Base-by-base conservation (phyloP, 2,113 vertebrate species). In the Myiozetetes cayanensis region DNA sequence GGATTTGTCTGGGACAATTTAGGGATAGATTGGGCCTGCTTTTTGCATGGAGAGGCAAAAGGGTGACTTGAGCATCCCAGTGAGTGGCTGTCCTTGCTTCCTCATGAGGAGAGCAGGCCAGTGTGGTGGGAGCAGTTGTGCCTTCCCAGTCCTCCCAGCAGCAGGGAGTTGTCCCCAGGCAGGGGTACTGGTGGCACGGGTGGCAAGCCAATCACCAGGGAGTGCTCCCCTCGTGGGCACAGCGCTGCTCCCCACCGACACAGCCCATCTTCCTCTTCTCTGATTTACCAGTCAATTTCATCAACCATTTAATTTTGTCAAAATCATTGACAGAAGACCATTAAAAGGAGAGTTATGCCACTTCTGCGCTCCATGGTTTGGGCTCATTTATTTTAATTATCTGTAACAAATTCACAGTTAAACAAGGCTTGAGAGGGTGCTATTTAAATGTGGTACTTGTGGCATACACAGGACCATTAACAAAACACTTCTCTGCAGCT, bases 381-480 rank as follows among this genome's bases (percentile, higher is more conserved):
- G 85, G 80, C 82, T 96, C 75, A 78, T 96, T 96, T 94, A 92
- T 94, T 96, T 95, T 96, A 96, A 96, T 94, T 87, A 94, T 82
- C 68, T 90, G 77, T 89, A 93, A 96, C 82, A 93, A 96, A 96
- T 96, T 90, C 87, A 75, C 49, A 66, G 70, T 94, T 96, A 93
- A 96, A 96, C 92, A 93, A 96, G 91, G 87, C 93, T 96, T 59
- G 0, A 95, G 94, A 93, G 89, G 67, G 76, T 94, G 95, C 85
- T 96, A 39, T 80, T 88, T 93, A 94, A 95, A 85, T 91, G 82
- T 63, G 53, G 49, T 79, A 72, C 74, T 97, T 75, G 71, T 65
- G 76, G 91, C 90, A 77, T 87, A 93, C 67, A 68, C 73, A 86
- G 55, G 52, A 53, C 80, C 86, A 90, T 93, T 96, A 97, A 89